Evolutionary conservation across 2,797 vertebrate species (phyloP), one percentile per base, ranked within the genome.

Genomic region (Danio kyathit): DNA sequence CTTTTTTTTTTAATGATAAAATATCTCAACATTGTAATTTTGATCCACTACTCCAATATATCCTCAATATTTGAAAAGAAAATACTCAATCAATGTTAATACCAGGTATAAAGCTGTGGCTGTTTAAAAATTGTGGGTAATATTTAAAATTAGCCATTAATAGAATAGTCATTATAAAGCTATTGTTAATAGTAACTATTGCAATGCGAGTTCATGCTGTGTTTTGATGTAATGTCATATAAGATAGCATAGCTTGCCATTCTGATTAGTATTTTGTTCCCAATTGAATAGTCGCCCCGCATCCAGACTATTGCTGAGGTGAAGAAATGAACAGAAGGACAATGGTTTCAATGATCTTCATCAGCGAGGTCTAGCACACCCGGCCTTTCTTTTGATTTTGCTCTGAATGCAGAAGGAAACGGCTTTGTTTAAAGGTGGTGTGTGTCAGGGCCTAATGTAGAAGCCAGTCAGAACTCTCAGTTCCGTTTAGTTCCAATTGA

Each of bases 401-500:
- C 66, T 71, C 29, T 19, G 13, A 61, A 71, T 70, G 54, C 76
- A 71, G 57, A 79, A 71, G 76, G n/a, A 71, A 71, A 19, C 6
- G 9, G 5, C 29, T 60, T 49, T 79, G 76, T 70, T 70, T 44
- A 51, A 60, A 70, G 44, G 54, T 79, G 70, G 57, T 61, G 46
- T 52, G 44, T 51, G 48, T 70, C 38, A 70, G 65, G 65, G 52
- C 21, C 54, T 60, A 16, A 79, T 54, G 13, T 44, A 44, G 56
- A 71, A 71, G 57, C 56, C 44, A 51, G 40, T 71, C 76, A 73
- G 60, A 80, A 54, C 60, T 65, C 54, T 79, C 69, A 57, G 19
- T 73, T 80, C 60, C 16, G 41, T 63, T 80, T 80, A 56, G 19
- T 63, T 79, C 56, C 57, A 79, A 52, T 65, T 80, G 48, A 73